phyloP scores from a whole-genome alignment of 2,797 vertebrate genomes.

The Arrhamphus sclerolepis region DNA sequence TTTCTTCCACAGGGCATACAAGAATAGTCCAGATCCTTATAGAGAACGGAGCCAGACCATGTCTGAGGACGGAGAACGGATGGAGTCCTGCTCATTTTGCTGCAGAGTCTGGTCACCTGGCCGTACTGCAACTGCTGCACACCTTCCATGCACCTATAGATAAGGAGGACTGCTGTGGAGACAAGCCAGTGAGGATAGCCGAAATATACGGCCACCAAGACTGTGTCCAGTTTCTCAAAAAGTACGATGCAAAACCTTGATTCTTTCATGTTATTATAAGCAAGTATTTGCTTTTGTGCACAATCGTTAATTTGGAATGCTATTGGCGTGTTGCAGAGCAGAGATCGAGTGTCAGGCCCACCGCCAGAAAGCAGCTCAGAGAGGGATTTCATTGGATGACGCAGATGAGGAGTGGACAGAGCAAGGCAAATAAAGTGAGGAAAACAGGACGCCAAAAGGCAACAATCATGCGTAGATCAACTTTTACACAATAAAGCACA shows the following conservation, averaged over 20 bases:
- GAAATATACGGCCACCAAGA: constrained; percentile 89
- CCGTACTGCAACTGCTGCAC: constrained; percentile 85
- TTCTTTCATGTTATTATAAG: not conserved
- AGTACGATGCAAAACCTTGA: constrained; percentile 68
- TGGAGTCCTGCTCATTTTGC: constrained; percentile 92
- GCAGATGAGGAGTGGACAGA: constrained; percentile 87
- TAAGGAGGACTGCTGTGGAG: constrained; percentile 83
- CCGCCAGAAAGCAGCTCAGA: constrained; percentile 56
- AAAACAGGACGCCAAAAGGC: constrained; percentile 29
- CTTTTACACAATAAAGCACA: too few relatives aligned
- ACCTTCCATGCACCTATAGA: constrained; percentile 84
- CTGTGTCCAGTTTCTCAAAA: constrained; percentile 85
- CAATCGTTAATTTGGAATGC: not conserved
- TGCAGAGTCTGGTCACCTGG: constrained; percentile 84
- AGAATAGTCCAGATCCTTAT: constrained; percentile 83
- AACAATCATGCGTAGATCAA: not conserved
- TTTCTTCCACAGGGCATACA: constrained; percentile 74
- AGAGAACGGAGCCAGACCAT: constrained; percentile 82
- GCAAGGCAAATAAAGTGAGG: constrained; percentile 69
- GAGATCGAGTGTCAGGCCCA: constrained; percentile 81
- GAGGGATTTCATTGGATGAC: constrained; percentile 81
- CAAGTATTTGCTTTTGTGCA: not conserved
- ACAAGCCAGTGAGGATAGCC: constrained; percentile 86
- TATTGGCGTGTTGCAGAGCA: constrained; percentile 78
- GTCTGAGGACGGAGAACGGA: constrained; percentile 84